Conservation (phyloP, 2,113 vertebrate genomes). For the Tyto alba region DNA sequence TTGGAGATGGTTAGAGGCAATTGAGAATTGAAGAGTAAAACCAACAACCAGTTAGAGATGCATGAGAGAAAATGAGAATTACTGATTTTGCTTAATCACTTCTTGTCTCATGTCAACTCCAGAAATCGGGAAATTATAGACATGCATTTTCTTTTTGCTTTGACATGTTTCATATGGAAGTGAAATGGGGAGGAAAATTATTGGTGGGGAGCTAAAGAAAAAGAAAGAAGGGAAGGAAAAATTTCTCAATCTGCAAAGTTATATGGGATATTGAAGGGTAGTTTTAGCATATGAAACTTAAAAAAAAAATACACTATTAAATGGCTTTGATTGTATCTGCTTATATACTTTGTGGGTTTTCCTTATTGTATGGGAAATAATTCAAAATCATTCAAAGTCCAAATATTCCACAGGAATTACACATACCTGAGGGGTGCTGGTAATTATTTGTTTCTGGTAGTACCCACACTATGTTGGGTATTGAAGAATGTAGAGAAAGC, state of each 20-base stretch:
- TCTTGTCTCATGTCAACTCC: background rate
- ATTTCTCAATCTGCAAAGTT: background rate
- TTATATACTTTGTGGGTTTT: background rate
- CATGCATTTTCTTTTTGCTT: background rate
- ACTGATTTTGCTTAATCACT: background rate
- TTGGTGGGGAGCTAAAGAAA: background rate
- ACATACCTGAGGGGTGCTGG: background rate
- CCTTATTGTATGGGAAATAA: background rate
- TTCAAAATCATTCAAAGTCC: background rate
- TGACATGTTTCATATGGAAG: background rate
- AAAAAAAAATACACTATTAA: background rate
- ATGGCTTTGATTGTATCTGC: background rate
- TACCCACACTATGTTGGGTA: background rate
- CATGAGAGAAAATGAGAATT: background rate
- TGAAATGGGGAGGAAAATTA: background rate
- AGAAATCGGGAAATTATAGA: background rate
- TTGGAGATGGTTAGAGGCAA: background rate
- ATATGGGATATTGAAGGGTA: background rate
- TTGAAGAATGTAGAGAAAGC: background rate
- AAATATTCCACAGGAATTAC: background rate
- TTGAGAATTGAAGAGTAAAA: background rate
- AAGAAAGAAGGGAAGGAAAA: background rate
- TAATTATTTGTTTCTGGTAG: conserved; percentile 15
- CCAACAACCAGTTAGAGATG: background rate
- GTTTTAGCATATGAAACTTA: background rate